Evolutionary conservation across 2,797 vertebrate genomes (phyloP), one percentile per base, ranked within the genome.

Genomic region (Pangasius djambal): DNA sequence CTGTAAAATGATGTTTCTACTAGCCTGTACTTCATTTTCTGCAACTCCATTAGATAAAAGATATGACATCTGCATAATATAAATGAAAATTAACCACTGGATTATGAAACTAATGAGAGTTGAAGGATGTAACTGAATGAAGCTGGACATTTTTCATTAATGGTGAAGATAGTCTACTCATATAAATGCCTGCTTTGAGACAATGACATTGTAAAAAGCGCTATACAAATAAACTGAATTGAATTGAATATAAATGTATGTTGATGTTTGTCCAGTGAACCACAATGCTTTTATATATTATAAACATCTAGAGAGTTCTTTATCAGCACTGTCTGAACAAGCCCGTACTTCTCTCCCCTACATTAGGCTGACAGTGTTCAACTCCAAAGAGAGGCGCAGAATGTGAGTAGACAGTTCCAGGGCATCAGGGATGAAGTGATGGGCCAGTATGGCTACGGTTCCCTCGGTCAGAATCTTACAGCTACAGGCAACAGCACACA

Each of bases 391-490:
- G 96, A 97, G 87, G 89, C 94, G 6, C 74, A 9, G 55, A 94
- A 95, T 12, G 16, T 97, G 84, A 93, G 93, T 0, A 78, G 0
- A 0, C 89, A 89, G 78, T 99, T 98, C 9, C 90, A 95, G 85
- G 89, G 22, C 9, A 92, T 98, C 89, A 96, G 97, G 0, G 92
- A 96, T 1, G 95, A 98, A 79, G 92, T 99, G 25, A 91, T 95
- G 6, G 95, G 90, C 0, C 84, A 96, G 3, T 93, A 93, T 0
- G 97, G 97, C 5, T 95, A 95, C n/a, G 88, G 94, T 44, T 86
- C 13, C 0, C 65, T 88, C 28, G 61, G 83, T 48, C 74, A 70
- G 0, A n/a, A 89, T 6, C 34, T 84, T 25, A 2, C 48, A 0
- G 25, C 37, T 31, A 31, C 28, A 0, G 65, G 61, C 0, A 90